Evolutionary conservation across 2,888 invertebrate genomes (phyloP), one percentile per base, ranked within the genome.

Genomic region (Acronicta alni): DNA sequence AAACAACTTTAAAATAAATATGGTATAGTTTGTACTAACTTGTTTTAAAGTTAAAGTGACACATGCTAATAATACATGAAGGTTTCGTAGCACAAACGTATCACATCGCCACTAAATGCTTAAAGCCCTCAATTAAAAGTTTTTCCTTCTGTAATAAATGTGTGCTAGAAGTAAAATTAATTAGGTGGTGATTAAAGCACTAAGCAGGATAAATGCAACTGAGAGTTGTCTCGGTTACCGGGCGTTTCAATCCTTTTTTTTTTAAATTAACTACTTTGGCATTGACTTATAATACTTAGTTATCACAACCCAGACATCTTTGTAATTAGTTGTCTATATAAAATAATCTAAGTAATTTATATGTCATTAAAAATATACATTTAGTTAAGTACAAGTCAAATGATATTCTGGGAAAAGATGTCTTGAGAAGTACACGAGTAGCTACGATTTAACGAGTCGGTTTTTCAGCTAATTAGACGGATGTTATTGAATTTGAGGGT

Each of bases 181-280:
- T 69, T 55, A 44, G 48, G 42, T 30, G 35, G 32, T 54, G 30
- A 65, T 65, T 71, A 54, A 54, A 35, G 15, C 18, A 44, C 39
- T 72, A 48, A 61, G 57, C 43, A 67, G 38, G 60, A 67, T 72
- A 47, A 70, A 67, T 67, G 23, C 20, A 23, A 20, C 43, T 38
- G 42, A 57, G 51, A 67, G n/a, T n/a, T n/a, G n/a, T n/a, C 45
- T 39, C 44, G 42, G 35, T 47, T 42, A 48, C 47, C 65, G 64
- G 46, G 30, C 38, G 43, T 54, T 45, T 48, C 41, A 38, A 26
- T 53, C 12, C 47, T 55, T 57, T 69, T 57, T 42, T 69, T 54
- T 53, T 45, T 38, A 16, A 51, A 53, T 45, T 61, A 53, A 68
- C 20, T 12, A 43, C 55, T 54, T 62, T 49, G 49, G 46, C 70